Percentiles rank a stretch among this genome's conserved stretches.
Conservation (phyloP, 1,140 invertebrate genomes). For the Lineus longissimus region DNA sequence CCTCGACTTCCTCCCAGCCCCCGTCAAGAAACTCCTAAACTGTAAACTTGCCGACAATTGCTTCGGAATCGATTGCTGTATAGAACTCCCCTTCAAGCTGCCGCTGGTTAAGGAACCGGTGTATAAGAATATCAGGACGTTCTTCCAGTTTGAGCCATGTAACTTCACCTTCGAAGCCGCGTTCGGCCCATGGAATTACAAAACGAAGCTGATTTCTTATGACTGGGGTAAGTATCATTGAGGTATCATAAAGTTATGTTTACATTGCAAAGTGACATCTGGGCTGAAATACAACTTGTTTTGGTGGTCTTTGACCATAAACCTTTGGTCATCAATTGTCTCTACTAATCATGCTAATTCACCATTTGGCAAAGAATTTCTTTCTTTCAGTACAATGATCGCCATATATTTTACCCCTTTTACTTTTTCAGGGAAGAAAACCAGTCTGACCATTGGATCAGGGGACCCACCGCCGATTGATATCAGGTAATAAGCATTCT, state of each 20-base stretch:
- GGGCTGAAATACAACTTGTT: no score
- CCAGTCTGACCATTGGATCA: no score
- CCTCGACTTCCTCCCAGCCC: slow-evolving; percentile 20
- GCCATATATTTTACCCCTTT: no score
- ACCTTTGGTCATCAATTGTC: no score
- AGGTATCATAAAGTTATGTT: not conserved
- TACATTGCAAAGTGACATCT: no score
- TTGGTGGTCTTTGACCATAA: no score
- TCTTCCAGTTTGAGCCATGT: slow-evolving; percentile 25
- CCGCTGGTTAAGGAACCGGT: slow-evolving; percentile 18
- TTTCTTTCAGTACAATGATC: no score
- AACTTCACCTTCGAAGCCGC: slow-evolving; percentile 19
- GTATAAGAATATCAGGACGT: slow-evolving; percentile 19
- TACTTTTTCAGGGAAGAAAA: no score
- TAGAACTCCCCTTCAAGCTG: slow-evolving; percentile 20
- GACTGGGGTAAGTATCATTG: slow-evolving; percentile 19
- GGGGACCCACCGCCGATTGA: no score
- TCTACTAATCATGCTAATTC: no score
- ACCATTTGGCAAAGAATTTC: no score
- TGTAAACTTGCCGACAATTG: slow-evolving; percentile 27
- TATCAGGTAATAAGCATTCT: no score
- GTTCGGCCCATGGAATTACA: slow-evolving; percentile 21
- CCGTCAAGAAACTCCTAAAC: slow-evolving; percentile 14
- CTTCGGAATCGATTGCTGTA: slow-evolving; percentile 27
- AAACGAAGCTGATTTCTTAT: slow-evolving; percentile 20